phyloP scores from a whole-genome alignment of 2,888 invertebrate species.

The Lutraria lutraria region DNA sequence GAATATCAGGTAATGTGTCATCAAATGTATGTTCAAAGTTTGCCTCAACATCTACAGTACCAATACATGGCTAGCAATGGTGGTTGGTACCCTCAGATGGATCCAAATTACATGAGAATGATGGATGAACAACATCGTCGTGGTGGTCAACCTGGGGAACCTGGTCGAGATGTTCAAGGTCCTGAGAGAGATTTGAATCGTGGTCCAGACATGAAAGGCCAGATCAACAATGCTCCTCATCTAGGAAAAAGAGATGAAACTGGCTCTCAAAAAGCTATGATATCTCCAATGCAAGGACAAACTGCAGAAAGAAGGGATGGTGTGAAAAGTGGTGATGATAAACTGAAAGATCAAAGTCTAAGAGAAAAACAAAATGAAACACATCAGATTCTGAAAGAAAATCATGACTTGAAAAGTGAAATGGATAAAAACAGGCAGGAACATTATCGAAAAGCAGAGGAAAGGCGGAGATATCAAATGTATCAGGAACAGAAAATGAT shows the following conservation, averaged over 20 bases:
- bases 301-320: conserved; percentile 38
- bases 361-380: conserved; percentile 86
- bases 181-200: conserved; percentile 30
- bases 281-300: conserved; percentile 47
- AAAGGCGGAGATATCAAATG: conserved; percentile 83
- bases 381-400: conserved; percentile 86
- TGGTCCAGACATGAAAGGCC: conserved; percentile 38
- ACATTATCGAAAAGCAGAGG: conserved; percentile 74
- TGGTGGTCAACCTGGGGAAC: conserved; percentile 44
- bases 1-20: conserved; percentile 77
- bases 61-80: conserved; percentile 79
- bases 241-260: conserved; percentile 60
- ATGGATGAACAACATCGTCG: conserved; percentile 31
- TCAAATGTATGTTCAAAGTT: conserved; percentile 78
- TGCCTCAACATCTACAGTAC: conserved; percentile 84
- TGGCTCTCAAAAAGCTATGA: conserved; percentile 51
- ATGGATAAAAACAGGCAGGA: conserved; percentile 82
- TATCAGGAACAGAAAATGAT: conserved; percentile 89
- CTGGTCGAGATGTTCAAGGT: conserved; percentile 23
- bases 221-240: conserved; percentile 12
- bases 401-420: conserved; percentile 86
- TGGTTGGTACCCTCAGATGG: conserved; percentile 42
- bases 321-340: conserved; percentile 35
- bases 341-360: conserved; percentile 73
- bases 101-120: conserved; percentile 16